Conservation (phyloP, 2,797 vertebrate genomes). For the Margarornis squamiger region DNA sequence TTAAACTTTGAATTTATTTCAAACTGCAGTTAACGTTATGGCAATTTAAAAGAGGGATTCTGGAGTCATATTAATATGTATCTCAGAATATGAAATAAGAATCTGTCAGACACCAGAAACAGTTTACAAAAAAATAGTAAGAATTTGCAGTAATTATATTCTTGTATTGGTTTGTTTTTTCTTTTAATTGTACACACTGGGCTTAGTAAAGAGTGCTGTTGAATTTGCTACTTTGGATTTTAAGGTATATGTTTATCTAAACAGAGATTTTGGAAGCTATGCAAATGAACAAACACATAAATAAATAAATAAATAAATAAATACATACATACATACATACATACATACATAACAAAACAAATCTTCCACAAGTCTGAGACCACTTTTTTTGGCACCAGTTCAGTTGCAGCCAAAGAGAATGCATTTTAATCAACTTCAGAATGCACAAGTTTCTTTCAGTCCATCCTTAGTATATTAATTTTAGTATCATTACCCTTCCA, state of each 20-base stretch:
- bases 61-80: neutral
- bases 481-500: neutral
- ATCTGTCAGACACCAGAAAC: neutral
- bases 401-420: neutral
- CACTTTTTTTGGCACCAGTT: neutral
- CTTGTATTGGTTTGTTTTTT: neutral
- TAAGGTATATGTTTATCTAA: neutral
- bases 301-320: no score
- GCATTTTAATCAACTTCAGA: slow-evolving; percentile 5
- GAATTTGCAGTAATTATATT: neutral
- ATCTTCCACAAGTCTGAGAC: neutral
- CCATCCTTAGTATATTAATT: neutral
- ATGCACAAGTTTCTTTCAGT: neutral
- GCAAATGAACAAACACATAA: neutral
- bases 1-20: neutral
- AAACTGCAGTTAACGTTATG: neutral
- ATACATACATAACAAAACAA: neutral
- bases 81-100: neutral
- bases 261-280: neutral
- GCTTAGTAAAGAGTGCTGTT: neutral
- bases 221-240: neutral
- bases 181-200: neutral
- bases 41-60: neutral
- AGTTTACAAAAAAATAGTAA: neutral
- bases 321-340: no score